Percentiles rank a stretch among this genome's conserved stretches.
phyloP scores from a whole-genome alignment of 2,113 vertebrate species.

The Motacilla tschutschensis region DNA sequence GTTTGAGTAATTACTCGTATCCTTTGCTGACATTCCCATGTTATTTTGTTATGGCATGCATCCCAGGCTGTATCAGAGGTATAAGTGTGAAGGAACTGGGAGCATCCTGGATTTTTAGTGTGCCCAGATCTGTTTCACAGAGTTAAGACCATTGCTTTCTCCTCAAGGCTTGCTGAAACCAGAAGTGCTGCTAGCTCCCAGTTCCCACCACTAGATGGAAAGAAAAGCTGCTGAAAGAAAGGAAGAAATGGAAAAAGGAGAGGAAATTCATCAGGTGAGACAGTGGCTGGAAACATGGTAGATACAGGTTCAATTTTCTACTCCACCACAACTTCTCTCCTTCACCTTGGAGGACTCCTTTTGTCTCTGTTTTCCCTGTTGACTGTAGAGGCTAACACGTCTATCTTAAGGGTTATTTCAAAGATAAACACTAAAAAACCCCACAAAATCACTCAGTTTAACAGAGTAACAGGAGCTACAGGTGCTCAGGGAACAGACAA shows the following conservation, averaged over 20 bases:
- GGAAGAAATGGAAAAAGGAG: neutral
- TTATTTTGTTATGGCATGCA: neutral
- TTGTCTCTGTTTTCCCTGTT: neutral
- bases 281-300: neutral
- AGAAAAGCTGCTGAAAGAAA: neutral
- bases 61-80: neutral
- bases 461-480: neutral
- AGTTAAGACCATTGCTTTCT: neutral
- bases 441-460: neutral
- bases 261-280: neutral
- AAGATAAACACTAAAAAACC: neutral
- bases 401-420: neutral
- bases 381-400: neutral
- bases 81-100: neutral
- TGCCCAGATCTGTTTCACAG: neutral
- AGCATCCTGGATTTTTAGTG: neutral
- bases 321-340: neutral
- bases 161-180: neutral
- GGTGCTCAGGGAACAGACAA: neutral
- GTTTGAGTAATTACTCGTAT: neutral
- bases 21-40: neutral
- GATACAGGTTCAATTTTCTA: neutral
- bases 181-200: neutral
- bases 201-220: neutral
- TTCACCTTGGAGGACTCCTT: neutral